phyloP scores from a whole-genome alignment of 2,888 invertebrate genomes.

The Amphipyra tragopoginis region DNA sequence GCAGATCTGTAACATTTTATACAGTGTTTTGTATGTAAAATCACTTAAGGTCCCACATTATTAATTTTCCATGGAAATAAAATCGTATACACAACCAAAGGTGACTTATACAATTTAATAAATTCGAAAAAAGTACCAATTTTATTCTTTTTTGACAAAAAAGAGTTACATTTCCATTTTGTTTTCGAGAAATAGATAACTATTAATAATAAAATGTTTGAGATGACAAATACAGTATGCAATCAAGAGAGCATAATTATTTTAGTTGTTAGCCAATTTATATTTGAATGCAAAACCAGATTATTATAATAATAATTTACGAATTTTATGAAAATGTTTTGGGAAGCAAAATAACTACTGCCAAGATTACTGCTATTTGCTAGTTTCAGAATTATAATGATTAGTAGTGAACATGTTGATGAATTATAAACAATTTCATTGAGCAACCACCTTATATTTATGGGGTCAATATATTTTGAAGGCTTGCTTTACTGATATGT shows the following conservation, averaged over 20 bases:
- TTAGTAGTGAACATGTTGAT: constrained; percentile 10
- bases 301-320: neutral
- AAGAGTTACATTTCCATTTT: neutral
- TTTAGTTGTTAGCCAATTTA: neutral
- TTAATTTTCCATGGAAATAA: neutral
- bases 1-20: constrained; percentile 1
- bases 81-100: neutral
- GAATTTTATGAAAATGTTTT: constrained; percentile 3
- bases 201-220: neutral
- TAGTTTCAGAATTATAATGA: neutral
- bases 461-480: constrained; percentile 30
- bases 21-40: constrained; percentile 11
- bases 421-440: constrained; percentile 32
- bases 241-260: constrained; percentile 10
- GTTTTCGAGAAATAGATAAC: no score
- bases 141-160: no score
- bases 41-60: constrained; percentile 1
- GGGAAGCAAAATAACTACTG: constrained; percentile 6
- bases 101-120: neutral
- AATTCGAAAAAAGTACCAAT: constrained; percentile 1
- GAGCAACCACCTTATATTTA: constrained; percentile 42
- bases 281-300: neutral
- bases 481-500: constrained; percentile 60
- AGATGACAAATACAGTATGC: neutral
- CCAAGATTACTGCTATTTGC: constrained; percentile 7